Evolutionary conservation across 2,888 invertebrate genomes (phyloP), one percentile per base, ranked within the genome.

Genomic region (Lepidonotus clava): DNA sequence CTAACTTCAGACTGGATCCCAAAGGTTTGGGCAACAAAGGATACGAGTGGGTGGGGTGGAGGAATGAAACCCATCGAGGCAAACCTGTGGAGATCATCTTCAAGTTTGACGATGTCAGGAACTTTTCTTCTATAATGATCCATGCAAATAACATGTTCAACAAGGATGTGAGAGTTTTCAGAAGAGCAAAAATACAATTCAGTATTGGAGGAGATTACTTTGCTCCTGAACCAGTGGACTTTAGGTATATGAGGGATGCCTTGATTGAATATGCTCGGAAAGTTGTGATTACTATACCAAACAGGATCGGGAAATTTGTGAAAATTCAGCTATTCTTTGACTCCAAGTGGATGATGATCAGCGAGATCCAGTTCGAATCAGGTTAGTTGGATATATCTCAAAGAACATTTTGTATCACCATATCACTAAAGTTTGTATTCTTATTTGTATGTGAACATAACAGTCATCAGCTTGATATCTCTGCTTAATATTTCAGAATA

Each of bases 31-130:
- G 95, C 84, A 95, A 95, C 53, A 86, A 86, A 96, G 96, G 96
- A 36, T 96, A 97, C 91, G 97, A 97, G 84, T 98, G 98, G 98
- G 96, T 98, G 41, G 98, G 98, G 0, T 98, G 98, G 98, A 96
- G 96, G 88, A 93, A 92, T 83, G 92, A 93, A 71, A 92, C 97
- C 94, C 96, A 96, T 93, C 95, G 66, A 95, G 92, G 91, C 95
- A 95, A 94, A 83, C 96, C 96, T 77, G 95, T 98, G 11, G 96
- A 96, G 91, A 95, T 98, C 67, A 95, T 96, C 0, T 97, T 98
- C 95, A 97, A 97, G 94, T 98, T 98, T 94, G 98, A 98, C 93
- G 96, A 96, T 92, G 96, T 97, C 87, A 95, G 98, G 28, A 98
- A 98, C 94, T 98, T 98, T 95, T 96, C 96, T 76, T 96, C 96